A percentile compares a stretch with the other conserved stretches of the same genome.
Conservation (phyloP, 2,888 invertebrate species). For the Vandiemenella viatica region DNA sequence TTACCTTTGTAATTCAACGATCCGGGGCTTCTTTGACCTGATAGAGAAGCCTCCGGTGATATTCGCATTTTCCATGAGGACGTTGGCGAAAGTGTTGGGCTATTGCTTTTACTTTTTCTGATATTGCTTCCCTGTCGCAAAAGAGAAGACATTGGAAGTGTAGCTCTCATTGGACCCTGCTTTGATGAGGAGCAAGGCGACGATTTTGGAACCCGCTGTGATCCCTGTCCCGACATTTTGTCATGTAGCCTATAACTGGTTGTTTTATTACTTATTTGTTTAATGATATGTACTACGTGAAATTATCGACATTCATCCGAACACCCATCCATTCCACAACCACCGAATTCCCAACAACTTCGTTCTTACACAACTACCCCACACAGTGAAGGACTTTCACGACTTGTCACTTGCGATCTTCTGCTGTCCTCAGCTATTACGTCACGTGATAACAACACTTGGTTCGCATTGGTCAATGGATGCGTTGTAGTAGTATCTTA, state of each 20-base stretch:
- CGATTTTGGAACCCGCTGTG: constrained; percentile 43
- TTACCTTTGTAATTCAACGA: constrained; percentile 57
- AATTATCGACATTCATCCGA: constrained; percentile 13
- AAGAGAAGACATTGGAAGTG: constrained; percentile 57
- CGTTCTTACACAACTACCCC: constrained; percentile 14
- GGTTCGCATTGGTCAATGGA: constrained; percentile 9
- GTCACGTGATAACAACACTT: constrained; percentile 12
- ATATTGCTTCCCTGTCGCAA: constrained; percentile 47
- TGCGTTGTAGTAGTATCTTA: constrained; percentile 8
- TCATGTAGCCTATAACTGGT: constrained; percentile 34
- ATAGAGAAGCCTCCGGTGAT: constrained; percentile 51
- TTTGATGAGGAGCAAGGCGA: constrained; percentile 44
- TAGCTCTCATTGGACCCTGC: constrained; percentile 59
- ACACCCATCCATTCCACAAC: constrained; percentile 15
- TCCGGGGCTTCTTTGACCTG: constrained; percentile 58
- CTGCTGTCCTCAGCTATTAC: constrained; percentile 13
- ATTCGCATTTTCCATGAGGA: constrained; percentile 47
- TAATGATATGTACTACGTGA: constrained; percentile 16
- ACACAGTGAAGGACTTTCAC: constrained; percentile 14
- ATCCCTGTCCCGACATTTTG: constrained; percentile 37
- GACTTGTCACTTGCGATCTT: constrained; percentile 17
- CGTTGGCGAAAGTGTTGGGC: constrained; percentile 50
- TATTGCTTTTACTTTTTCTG: constrained; percentile 43
- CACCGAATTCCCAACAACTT: constrained; percentile 7
- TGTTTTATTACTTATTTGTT: constrained; percentile 11